Evolutionary conservation across 2,113 vertebrate genomes (phyloP).

Genomic region (Dinomys branickii): DNA sequence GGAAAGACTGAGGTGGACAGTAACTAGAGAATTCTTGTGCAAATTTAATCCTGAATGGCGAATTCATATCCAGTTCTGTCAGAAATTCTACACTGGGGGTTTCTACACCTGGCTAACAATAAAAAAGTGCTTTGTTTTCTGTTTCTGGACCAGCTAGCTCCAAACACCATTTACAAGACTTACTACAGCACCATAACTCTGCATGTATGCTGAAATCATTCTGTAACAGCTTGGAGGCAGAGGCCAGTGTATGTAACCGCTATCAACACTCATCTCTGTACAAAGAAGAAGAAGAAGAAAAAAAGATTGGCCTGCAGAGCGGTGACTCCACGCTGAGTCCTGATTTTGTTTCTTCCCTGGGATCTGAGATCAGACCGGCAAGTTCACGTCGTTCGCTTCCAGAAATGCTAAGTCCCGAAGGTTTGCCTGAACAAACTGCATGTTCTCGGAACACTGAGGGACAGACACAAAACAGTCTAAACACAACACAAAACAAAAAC

Average conservation of each 20-base stretch:
- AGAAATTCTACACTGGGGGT: neutral
- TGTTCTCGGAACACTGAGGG: neutral
- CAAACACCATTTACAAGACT: neutral
- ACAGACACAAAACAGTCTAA: neutral
- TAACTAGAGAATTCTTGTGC: neutral
- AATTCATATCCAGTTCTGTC: neutral
- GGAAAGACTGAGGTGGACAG: neutral
- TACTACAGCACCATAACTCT: neutral
- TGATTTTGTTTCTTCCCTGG: neutral
- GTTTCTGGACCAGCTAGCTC: neutral
- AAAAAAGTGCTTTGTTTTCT: neutral
- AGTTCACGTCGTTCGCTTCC: neutral
- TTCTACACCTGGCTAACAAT: neutral
- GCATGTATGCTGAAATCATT: neutral
- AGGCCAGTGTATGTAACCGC: neutral
- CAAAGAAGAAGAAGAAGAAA: neutral
- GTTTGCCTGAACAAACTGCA: neutral
- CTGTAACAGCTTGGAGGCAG: neutral
- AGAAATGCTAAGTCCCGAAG: neutral
- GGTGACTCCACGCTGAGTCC: accelerated
- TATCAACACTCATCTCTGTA: neutral
- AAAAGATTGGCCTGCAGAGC: neutral
- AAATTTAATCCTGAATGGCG: neutral
- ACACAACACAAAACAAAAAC: neutral
- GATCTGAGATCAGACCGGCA: neutral